A percentile compares a stretch with the other conserved stretches of the same genome.
phyloP scores from a whole-genome alignment of 2,113 vertebrate species.

The Symphodus melops region DNA sequence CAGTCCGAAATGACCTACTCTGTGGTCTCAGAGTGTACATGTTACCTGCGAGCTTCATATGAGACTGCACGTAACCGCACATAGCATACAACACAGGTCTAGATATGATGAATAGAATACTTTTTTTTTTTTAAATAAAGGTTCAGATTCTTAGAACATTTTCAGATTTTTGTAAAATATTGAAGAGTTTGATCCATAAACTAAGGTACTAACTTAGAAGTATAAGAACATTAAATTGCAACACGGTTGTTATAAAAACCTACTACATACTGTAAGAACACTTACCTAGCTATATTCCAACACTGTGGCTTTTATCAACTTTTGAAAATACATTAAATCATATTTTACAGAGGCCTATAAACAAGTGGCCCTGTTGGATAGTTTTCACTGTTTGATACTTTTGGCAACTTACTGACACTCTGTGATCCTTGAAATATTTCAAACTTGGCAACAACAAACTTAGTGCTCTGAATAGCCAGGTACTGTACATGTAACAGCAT shows the following conservation, averaged over 20 bases:
- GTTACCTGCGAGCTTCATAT: conserved; percentile 30
- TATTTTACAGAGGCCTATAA: not conserved
- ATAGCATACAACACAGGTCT: not conserved
- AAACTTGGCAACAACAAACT: conserved; percentile 10
- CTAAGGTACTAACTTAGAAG: too few species aligned
- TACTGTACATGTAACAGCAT: not conserved
- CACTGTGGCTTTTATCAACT: too few species aligned
- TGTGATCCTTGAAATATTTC: conserved; percentile 2
- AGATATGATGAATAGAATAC: too few species aligned
- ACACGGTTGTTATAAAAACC: too few species aligned
- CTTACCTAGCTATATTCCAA: too few species aligned
- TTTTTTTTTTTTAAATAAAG: too few species aligned
- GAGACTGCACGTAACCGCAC: conserved; percentile 4
- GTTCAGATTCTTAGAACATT: too few species aligned
- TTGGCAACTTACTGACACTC: not conserved
- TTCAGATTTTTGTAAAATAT: too few species aligned
- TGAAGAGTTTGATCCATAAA: too few species aligned
- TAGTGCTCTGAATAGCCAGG: not conserved
- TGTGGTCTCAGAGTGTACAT: conserved; percentile 12
- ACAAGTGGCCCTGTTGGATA: not conserved
- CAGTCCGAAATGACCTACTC: conserved; percentile 21
- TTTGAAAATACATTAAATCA: too few species aligned
- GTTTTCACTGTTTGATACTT: not conserved
- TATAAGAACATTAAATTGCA: too few species aligned
- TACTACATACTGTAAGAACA: too few species aligned